Conservation (phyloP, 2,113 vertebrate species). For the Phalacrocorax brasilianus region DNA sequence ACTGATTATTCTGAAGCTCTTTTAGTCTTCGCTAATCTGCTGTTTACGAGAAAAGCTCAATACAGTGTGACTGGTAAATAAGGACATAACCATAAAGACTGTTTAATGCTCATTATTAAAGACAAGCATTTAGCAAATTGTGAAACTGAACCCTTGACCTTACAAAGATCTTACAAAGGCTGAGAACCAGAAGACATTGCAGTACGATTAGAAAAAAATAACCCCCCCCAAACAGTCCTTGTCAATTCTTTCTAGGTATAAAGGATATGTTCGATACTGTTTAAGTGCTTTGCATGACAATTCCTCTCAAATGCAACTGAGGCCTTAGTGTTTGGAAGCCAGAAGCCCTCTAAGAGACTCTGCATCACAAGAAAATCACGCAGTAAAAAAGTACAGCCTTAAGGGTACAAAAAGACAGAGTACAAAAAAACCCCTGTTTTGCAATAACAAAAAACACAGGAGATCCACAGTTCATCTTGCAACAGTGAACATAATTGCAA, state of each 20-base stretch:
- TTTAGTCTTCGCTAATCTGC: not conserved
- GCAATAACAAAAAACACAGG: not conserved
- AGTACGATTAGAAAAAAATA: not conserved
- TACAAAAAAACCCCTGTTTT: not conserved
- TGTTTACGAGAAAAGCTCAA: not conserved
- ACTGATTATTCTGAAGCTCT: not conserved
- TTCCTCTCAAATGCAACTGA: not conserved
- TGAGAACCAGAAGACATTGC: not conserved
- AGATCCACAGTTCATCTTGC: slow-evolving; percentile 8
- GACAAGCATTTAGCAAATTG: not conserved
- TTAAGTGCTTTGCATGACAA: not conserved
- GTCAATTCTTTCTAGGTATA: not conserved
- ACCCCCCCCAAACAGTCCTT: not conserved
- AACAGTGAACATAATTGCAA: slow-evolving; percentile 11
- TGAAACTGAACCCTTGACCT: not conserved
- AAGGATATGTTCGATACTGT: not conserved
- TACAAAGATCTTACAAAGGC: not conserved
- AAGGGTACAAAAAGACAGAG: not conserved
- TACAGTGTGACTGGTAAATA: not conserved
- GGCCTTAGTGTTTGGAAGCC: not conserved
- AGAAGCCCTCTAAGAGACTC: not conserved
- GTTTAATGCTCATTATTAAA: not conserved
- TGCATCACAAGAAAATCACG: not conserved
- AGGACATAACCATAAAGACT: not conserved
- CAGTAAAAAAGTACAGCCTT: not conserved